These are phyloP conservation scores for Sylvicapra grimmia DNA, from an alignment of 2,113 vertebrate genomes.

Conservation along the genomic window DNA sequence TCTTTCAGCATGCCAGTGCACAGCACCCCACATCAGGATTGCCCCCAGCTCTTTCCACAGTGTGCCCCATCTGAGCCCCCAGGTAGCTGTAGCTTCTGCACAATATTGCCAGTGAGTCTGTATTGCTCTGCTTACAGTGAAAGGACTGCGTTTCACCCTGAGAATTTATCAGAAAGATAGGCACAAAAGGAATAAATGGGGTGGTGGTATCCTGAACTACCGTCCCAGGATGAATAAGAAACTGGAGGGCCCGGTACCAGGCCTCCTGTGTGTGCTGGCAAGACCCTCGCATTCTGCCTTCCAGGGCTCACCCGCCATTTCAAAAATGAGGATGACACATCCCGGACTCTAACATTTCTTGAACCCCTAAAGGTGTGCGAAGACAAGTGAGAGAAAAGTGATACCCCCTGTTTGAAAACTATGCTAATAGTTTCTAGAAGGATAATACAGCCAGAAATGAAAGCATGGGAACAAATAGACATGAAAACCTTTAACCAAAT, in stretches of 20 bases:
- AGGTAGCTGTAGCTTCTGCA: rapidly evolving
- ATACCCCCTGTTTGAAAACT: rapidly evolving
- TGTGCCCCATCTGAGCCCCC: neutral
- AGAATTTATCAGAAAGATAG: neutral
- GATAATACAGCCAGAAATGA: neutral
- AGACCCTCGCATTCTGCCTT: rapidly evolving
- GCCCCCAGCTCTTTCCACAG: neutral
- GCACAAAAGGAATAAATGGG: neutral
- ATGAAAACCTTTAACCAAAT: neutral
- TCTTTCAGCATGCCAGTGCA: neutral
- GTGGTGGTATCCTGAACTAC: neutral
- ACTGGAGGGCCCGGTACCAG: rapidly evolving
- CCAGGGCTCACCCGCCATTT: neutral
- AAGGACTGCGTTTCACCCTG: neutral
- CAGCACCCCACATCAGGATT: too few relatives aligned
- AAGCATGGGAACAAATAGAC: neutral
- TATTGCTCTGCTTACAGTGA: neutral
- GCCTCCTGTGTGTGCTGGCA: rapidly evolving
- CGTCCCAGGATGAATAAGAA: rapidly evolving
- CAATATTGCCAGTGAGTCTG: neutral
- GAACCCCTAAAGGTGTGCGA: neutral
- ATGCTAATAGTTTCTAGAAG: neutral
- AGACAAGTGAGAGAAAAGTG: neutral
- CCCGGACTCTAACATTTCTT: neutral
- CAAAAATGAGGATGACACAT: neutral